These are phyloP conservation scores for Sabellastarte sp. DNA, from an alignment of 2,888 invertebrate species.

Conservation along the genomic window DNA sequence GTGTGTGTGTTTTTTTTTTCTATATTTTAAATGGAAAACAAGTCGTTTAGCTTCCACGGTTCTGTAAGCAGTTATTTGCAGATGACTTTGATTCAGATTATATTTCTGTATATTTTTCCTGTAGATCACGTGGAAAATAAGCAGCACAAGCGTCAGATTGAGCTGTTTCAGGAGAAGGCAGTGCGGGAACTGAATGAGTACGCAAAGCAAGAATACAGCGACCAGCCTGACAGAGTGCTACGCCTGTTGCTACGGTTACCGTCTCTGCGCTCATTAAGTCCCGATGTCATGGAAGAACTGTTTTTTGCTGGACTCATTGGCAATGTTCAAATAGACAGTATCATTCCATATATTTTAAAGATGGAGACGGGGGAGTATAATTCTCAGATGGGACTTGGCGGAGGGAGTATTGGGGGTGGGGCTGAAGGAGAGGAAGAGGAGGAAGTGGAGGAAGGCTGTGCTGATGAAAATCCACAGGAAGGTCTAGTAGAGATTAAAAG, in stretches of 20 bases:
- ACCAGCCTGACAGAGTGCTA: constrained; percentile 87
- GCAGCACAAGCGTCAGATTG: constrained; percentile 61
- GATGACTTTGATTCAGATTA: no score
- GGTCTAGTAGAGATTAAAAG: no score
- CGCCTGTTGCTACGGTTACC: constrained; percentile 70
- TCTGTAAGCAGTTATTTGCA: no score
- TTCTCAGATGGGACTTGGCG: constrained; percentile 14
- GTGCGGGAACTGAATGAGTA: constrained; percentile 65
- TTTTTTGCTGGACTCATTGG: constrained; percentile 91
- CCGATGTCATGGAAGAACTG: constrained; percentile 90
- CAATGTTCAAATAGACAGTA: constrained; percentile 91
- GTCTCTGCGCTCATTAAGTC: constrained; percentile 58
- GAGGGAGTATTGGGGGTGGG: no score
- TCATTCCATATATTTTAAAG: constrained; percentile 86
- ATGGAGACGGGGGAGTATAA: constrained; percentile 61
- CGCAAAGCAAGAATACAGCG: constrained; percentile 32
- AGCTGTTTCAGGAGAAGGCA: constrained; percentile 67
- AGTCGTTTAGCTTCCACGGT: no score
- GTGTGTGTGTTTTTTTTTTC: no score
- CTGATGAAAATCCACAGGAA: no score
- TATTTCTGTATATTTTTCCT: no score
- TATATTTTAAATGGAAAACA: no score
- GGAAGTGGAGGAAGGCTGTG: no score
- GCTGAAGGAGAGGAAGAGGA: no score
- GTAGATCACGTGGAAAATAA: no score